Evolutionary conservation across 92 coral and sea anemone species (phyloP).

Genomic region (Diadumene lineata): DNA sequence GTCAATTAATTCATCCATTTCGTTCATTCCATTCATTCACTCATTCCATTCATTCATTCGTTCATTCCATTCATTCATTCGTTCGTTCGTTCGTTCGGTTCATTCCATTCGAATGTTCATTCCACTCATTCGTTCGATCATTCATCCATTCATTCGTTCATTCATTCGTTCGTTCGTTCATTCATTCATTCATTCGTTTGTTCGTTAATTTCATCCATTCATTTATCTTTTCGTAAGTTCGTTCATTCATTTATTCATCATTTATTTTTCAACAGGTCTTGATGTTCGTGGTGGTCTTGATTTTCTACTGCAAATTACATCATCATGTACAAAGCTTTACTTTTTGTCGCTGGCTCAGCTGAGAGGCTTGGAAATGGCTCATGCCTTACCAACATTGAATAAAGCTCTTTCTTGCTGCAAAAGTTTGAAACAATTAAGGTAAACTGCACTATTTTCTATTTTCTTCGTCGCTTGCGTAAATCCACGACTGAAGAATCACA

Average conservation of each 20-base stretch:
- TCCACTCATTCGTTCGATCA: neutral
- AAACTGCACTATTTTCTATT: too few relatives aligned
- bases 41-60: neutral
- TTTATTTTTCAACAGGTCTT: conserved; percentile 1
- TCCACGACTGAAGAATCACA: too few relatives aligned
- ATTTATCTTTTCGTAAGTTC: too few relatives aligned
- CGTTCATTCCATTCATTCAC: neutral
- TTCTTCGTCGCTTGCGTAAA: too few relatives aligned
- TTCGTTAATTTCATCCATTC: neutral
- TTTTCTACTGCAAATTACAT: conserved; percentile 31
- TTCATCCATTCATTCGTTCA: neutral
- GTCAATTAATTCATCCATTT: too few relatives aligned
- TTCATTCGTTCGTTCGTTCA: too few relatives aligned
- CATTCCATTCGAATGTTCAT: neutral
- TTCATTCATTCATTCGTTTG: neutral
- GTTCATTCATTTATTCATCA: neutral
- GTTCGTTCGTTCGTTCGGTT: neutral
- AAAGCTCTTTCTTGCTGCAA: conserved; percentile 14
- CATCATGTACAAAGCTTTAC: conserved; percentile 23
- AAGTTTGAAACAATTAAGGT: conserved; percentile 28
- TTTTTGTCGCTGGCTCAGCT: conserved; percentile 42
- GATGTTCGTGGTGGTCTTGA: conserved; percentile 41
- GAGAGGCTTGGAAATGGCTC: conserved; percentile 27
- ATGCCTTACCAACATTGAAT: conserved; percentile 22
- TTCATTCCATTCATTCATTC: neutral